Evolutionary conservation across 1,140 invertebrate species (phyloP).

Genomic region (Drosophila nannoptera): DNA sequence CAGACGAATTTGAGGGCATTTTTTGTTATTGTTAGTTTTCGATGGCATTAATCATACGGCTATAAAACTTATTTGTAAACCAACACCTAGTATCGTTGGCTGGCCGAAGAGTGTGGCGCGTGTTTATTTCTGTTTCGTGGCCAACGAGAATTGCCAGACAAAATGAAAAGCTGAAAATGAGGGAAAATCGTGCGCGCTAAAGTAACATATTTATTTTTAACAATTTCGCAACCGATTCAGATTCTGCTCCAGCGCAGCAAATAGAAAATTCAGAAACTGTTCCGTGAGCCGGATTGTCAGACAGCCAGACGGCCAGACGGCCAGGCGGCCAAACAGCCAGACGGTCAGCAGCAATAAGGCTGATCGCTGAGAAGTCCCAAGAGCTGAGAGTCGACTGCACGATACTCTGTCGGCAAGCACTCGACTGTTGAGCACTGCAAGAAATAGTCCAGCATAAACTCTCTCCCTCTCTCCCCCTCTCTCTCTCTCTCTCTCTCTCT

Average conservation of each 20-base stretch:
- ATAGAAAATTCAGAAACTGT: slow-evolving; percentile 34
- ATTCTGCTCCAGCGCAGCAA: slow-evolving; percentile 59
- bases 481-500: too few relatives aligned
- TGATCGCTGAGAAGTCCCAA: slow-evolving; percentile 48
- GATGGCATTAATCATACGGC: slow-evolving; percentile 1
- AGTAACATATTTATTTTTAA: slow-evolving; percentile 76
- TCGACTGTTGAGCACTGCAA: too few relatives aligned
- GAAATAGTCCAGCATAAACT: neutral
- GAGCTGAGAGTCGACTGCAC: neutral
- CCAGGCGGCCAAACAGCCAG: neutral
- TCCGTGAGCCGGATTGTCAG: slow-evolving; percentile 24
- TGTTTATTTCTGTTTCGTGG: slow-evolving; percentile 70
- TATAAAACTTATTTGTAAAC: slow-evolving; percentile 18
- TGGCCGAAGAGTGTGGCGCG: slow-evolving; percentile 46
- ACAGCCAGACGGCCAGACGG: slow-evolving; percentile 23
- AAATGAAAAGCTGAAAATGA: slow-evolving; percentile 30
- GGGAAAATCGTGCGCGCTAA: slow-evolving; percentile 56
- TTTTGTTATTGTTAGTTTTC: neutral
- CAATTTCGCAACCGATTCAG: slow-evolving; percentile 71
- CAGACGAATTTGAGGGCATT: too few relatives aligned
- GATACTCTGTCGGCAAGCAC: neutral
- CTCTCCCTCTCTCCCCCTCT: too few relatives aligned
- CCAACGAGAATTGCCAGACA: slow-evolving; percentile 38
- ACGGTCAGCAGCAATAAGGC: slow-evolving; percentile 32
- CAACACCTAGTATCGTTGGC: slow-evolving; percentile 10